Percentiles rank a stretch among this genome's conserved stretches.
Conservation (phyloP, 2,113 vertebrate species). For the Bathybates hornii region DNA sequence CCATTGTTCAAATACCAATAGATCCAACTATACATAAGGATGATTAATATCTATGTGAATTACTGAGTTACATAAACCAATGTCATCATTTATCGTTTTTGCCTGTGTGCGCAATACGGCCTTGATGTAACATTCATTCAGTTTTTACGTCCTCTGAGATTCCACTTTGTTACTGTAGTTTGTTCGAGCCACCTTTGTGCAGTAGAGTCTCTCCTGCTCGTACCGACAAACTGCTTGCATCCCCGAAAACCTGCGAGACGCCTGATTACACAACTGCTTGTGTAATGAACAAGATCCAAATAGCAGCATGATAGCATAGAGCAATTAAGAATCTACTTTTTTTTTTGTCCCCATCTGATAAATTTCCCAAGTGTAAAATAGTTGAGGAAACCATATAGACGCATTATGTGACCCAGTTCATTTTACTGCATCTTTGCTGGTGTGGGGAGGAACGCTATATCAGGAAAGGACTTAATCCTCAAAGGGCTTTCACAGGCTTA, state of each 20-base stretch:
- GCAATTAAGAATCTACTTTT: neutral
- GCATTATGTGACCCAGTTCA: slow-evolving; percentile 44
- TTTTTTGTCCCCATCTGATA: neutral
- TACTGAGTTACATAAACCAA: neutral
- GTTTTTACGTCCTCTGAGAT: slow-evolving; percentile 7
- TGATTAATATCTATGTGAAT: neutral
- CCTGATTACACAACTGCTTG: neutral
- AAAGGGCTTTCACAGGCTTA: slow-evolving; percentile 56
- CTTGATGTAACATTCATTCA: neutral
- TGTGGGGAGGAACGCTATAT: slow-evolving; percentile 31
- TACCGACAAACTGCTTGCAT: neutral
- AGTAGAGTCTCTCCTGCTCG: neutral
- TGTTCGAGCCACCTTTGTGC: neutral
- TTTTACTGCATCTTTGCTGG: slow-evolving; percentile 28
- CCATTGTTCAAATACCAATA: neutral
- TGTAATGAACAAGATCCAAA: neutral
- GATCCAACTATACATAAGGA: neutral
- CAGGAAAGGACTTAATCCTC: slow-evolving; percentile 58
- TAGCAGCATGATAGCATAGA: neutral
- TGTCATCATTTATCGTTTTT: slow-evolving; percentile 4
- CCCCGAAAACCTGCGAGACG: neutral
- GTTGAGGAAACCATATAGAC: neutral
- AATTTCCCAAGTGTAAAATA: neutral
- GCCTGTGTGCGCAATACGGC: neutral
- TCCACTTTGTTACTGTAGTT: neutral